Percentiles rank a stretch among this genome's conserved stretches.
phyloP scores from a whole-genome alignment of 2,797 vertebrate genomes.

The Melanotaenia nigrans region DNA sequence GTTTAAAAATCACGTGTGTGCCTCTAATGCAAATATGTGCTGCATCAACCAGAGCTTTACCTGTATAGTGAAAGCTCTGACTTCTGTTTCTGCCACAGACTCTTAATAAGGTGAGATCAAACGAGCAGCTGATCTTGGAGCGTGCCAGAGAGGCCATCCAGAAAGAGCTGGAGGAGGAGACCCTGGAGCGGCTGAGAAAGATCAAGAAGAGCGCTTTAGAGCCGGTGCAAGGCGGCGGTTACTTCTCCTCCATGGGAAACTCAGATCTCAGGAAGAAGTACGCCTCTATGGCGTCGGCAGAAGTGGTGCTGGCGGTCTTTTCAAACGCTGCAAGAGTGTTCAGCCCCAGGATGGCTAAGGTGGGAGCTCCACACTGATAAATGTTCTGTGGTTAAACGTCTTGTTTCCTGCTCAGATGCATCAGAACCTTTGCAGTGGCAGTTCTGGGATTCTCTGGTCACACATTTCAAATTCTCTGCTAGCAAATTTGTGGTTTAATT shows the following conservation, averaged over 20 bases:
- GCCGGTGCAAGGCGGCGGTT: conserved; percentile 50
- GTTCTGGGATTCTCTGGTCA: background rate
- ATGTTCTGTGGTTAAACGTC: background rate
- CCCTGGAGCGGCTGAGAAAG: conserved; percentile 71
- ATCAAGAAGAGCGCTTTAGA: conserved; percentile 80
- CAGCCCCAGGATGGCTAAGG: conserved; percentile 75
- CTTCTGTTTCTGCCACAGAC: conserved; percentile 60
- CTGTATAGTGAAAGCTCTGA: background rate
- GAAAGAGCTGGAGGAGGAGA: conserved; percentile 82
- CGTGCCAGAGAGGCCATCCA: conserved; percentile 73
- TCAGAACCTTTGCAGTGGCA: background rate
- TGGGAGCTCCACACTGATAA: conserved; percentile 35
- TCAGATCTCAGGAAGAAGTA: conserved; percentile 81
- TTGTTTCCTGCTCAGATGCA: background rate
- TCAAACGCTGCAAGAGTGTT: conserved; percentile 73
- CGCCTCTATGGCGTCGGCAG: conserved; percentile 63
- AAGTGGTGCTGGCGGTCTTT: conserved; percentile 78
- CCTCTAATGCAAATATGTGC: no score
- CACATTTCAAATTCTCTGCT: background rate
- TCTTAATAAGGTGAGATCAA: conserved; percentile 61
- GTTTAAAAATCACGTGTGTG: no score
- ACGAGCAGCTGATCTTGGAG: conserved; percentile 64
- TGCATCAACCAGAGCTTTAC: background rate
- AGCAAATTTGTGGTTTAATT: conserved; percentile 5
- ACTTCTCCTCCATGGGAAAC: conserved; percentile 62